Conservation (phyloP, 2,888 invertebrate genomes). For the Megastigmus dorsalis region DNA sequence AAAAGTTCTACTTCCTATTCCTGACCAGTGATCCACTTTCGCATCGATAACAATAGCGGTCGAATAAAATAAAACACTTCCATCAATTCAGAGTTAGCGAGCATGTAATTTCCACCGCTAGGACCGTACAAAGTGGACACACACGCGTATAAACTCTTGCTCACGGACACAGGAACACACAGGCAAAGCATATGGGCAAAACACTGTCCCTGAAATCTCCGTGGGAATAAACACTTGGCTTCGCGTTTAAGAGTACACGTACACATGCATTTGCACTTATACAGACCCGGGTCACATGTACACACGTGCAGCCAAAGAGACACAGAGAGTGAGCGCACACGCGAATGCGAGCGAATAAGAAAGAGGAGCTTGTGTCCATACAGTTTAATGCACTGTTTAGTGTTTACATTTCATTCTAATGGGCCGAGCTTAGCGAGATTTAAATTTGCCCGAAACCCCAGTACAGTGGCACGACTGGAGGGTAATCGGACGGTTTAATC, state of each 20-base stretch:
- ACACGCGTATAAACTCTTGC: not conserved
- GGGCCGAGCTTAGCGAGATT: slow-evolving; percentile 73
- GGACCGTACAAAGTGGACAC: slow-evolving; percentile 24
- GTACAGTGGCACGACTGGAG: slow-evolving; percentile 55
- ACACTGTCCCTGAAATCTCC: slow-evolving; percentile 66
- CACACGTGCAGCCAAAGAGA: not conserved
- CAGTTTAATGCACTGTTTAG: slow-evolving; percentile 72
- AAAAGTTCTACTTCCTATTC: slow-evolving; percentile 40
- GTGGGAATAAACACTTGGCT: slow-evolving; percentile 73
- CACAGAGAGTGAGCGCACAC: too few species aligned
- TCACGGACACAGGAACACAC: slow-evolving; percentile 11
- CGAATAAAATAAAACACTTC: slow-evolving; percentile 45
- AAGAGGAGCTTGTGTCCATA: slow-evolving; percentile 54
- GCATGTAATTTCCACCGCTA: slow-evolving; percentile 54
- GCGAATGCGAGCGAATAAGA: too few species aligned
- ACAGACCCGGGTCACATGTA: not conserved
- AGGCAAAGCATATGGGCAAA: slow-evolving; percentile 46
- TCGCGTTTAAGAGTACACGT: slow-evolving; percentile 64
- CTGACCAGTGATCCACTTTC: slow-evolving; percentile 35
- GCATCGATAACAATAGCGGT: slow-evolving; percentile 25
- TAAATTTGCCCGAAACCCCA: slow-evolving; percentile 69
- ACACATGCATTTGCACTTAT: not conserved
- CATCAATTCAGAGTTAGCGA: slow-evolving; percentile 50
- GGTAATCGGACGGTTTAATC: slow-evolving; percentile 65
- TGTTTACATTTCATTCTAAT: slow-evolving; percentile 74